Percentiles rank a stretch among this genome's conserved stretches.
Evolutionary conservation across 1,140 invertebrate species (phyloP).

Genomic region (Lasioglossum baleicum): DNA sequence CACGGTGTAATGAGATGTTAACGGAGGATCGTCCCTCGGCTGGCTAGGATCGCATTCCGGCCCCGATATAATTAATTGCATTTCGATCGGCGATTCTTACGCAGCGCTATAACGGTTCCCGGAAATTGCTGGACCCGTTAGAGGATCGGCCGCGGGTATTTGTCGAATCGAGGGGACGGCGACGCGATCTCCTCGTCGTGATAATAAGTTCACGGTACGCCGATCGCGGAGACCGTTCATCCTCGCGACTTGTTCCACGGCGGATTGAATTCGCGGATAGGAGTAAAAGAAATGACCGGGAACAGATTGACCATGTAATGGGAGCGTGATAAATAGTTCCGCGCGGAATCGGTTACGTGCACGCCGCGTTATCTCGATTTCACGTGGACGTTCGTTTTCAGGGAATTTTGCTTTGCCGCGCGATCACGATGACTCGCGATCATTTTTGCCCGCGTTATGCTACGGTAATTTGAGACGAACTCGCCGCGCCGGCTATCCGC

Average conservation of each 20-base stretch:
- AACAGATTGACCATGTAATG: not conserved
- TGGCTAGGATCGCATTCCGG: conserved; percentile 15
- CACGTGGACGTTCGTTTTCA: not conserved
- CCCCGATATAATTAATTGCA: conserved; percentile 34
- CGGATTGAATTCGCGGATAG: conserved; percentile 2
- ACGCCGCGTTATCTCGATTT: not conserved
- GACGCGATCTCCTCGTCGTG: conserved; percentile 7
- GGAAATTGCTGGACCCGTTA: conserved; percentile 40
- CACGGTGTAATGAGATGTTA: not conserved
- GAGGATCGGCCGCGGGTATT: conserved; percentile 8
- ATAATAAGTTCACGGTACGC: conserved; percentile 32
- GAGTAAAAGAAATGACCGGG: not conserved
- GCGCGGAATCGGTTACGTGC: not conserved
- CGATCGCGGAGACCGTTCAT: conserved; percentile 13
- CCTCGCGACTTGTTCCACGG: conserved; percentile 15
- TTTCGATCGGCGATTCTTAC: conserved; percentile 33
- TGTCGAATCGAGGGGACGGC: conserved; percentile 13
- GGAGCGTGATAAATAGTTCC: conserved; percentile 2
- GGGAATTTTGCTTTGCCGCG: not conserved
- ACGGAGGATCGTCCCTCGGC: not conserved
- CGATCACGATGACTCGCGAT: not conserved
- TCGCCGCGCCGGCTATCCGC: not conserved
- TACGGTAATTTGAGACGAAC: not conserved
- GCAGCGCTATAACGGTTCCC: conserved; percentile 21
- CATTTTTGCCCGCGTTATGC: not conserved